Evolutionary conservation across 2,797 vertebrate genomes (phyloP).

Genomic region (Danio kyathit): DNA sequence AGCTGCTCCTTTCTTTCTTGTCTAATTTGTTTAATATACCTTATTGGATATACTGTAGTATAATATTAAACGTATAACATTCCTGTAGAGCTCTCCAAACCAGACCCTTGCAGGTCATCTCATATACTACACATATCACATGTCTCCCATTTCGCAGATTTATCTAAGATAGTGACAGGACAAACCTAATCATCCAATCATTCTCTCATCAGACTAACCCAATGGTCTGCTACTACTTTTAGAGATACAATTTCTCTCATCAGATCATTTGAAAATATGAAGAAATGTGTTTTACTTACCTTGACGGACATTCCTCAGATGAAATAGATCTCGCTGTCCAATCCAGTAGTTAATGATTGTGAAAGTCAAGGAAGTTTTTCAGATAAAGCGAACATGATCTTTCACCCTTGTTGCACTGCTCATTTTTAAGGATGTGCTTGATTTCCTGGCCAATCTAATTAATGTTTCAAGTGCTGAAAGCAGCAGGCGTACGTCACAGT

Average conservation of each 20-base stretch:
- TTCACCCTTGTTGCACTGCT: not conserved
- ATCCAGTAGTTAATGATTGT: slow-evolving; percentile 34
- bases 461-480: not conserved
- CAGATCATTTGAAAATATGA: not conserved
- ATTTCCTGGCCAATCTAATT: slow-evolving; percentile 18
- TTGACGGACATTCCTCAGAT: not conserved
- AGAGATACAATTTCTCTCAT: slow-evolving; percentile 9
- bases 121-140: slow-evolving; percentile 35
- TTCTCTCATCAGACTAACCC: not conserved
- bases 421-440: not conserved
- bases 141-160: slow-evolving; percentile 43
- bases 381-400: not conserved
- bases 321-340: not conserved
- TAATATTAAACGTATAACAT: not conserved
- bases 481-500: not conserved
- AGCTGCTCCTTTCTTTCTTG: not conserved
- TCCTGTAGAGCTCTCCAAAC: not conserved
- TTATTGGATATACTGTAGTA: not conserved
- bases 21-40: not conserved
- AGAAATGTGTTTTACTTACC: not conserved
- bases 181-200: slow-evolving; percentile 46
- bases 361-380: not conserved
- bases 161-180: not conserved
- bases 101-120: not conserved
- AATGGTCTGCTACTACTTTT: not conserved